These are phyloP conservation scores for Phengaris alcon DNA, from an alignment of 2,888 invertebrate genomes.

Conservation along the genomic window DNA sequence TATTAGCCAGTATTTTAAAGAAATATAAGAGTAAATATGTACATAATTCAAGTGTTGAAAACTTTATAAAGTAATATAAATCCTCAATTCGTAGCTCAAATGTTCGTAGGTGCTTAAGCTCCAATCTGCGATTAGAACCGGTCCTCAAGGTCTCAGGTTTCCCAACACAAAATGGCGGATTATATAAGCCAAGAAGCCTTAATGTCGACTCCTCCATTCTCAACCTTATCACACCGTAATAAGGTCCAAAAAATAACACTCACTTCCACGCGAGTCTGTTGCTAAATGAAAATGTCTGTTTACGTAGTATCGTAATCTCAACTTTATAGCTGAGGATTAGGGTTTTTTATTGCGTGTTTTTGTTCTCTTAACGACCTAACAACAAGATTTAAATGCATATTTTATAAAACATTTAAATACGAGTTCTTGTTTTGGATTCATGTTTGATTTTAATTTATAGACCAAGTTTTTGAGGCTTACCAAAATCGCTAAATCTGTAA, in stretches of 20 bases:
- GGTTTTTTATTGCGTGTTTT: neutral
- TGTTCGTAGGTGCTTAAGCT: slow-evolving; percentile 12
- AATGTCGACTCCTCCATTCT: slow-evolving; percentile 29
- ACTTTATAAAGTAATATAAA: slow-evolving; percentile 1
- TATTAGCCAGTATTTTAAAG: too few species aligned
- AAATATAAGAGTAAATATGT: too few species aligned
- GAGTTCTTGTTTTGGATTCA: slow-evolving; percentile 23
- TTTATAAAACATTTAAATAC: slow-evolving; percentile 26
- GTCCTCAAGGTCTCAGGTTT: slow-evolving; percentile 73
- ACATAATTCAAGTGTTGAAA: neutral
- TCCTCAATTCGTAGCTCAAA: slow-evolving; percentile 4
- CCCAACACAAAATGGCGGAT: slow-evolving; percentile 62
- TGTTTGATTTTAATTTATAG: slow-evolving; percentile 18
- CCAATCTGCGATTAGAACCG: slow-evolving; percentile 53
- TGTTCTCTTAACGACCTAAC: slow-evolving; percentile 1
- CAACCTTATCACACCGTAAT: neutral
- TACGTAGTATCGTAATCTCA: neutral
- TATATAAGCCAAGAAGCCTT: slow-evolving; percentile 36
- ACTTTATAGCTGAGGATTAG: neutral
- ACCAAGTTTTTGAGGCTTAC: neutral
- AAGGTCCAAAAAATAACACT: slow-evolving; percentile 16
- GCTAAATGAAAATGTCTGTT: slow-evolving; percentile 22
- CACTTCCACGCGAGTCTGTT: neutral
- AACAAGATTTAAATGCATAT: slow-evolving; percentile 24
- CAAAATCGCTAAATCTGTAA: slow-evolving; percentile 3